Conservation (phyloP, 2,888 invertebrate species). For the Fragum sueziense region DNA sequence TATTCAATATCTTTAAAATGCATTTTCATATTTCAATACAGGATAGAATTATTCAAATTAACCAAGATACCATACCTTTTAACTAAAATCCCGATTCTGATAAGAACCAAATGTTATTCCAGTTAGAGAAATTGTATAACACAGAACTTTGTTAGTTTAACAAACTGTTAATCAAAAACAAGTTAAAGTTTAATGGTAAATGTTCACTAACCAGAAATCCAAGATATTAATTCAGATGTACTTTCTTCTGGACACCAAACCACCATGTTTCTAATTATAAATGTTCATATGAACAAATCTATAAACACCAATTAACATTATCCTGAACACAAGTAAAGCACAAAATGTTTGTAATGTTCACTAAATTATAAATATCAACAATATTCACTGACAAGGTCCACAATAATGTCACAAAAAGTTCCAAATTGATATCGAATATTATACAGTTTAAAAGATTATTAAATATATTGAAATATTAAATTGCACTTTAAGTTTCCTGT, state of each 20-base stretch:
- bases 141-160: background rate
- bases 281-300: background rate
- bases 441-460: background rate
- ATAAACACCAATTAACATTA: background rate
- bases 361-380: too few species aligned
- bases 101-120: background rate
- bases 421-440: background rate
- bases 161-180: background rate
- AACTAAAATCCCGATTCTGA: background rate
- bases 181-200: background rate
- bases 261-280: constrained; percentile 32
- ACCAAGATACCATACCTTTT: constrained; percentile 8
- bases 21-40: too few species aligned
- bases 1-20: too few species aligned
- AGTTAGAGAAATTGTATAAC: background rate
- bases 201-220: constrained; percentile 48
- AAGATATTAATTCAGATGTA: constrained; percentile 21
- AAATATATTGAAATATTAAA: background rate
- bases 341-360: too few species aligned
- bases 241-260: constrained; percentile 37
- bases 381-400: background rate
- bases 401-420: background rate
- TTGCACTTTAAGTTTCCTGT: constrained; percentile 13
- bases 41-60: too few species aligned
- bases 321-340: background rate